phyloP scores from a whole-genome alignment of 2,888 invertebrate species.

The Cynaeus angustus region DNA sequence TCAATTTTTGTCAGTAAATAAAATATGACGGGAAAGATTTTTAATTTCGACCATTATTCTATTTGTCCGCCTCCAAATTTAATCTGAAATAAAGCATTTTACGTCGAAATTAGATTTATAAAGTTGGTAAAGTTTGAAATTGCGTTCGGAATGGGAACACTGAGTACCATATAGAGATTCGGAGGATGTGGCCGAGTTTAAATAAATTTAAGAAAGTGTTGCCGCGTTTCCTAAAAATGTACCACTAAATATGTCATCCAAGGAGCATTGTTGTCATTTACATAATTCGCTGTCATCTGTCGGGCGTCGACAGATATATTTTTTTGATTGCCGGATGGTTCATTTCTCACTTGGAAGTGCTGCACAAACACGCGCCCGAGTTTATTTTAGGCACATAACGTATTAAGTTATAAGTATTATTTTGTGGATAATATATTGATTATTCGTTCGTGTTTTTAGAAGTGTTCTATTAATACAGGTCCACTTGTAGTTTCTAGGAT shows the following conservation, averaged over 20 bases:
- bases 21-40: constrained; percentile 39
- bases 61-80: constrained; percentile 30
- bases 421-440: constrained; percentile 48
- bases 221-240: constrained; percentile 28
- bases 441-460: constrained; percentile 48
- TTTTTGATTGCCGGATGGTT: constrained; percentile 48
- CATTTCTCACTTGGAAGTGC: constrained; percentile 45
- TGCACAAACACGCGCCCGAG: constrained; percentile 34
- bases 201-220: constrained; percentile 35
- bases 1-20: constrained; percentile 46
- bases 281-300: constrained; percentile 44
- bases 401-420: constrained; percentile 44
- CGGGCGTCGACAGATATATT: constrained; percentile 45
- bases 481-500: constrained; percentile 46
- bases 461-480: constrained; percentile 53
- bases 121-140: constrained; percentile 43
- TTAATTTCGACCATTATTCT: constrained; percentile 39
- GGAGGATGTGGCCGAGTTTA: constrained; percentile 27
- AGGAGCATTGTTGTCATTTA: constrained; percentile 43
- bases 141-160: constrained; percentile 38
- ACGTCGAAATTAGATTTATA: constrained; percentile 41
- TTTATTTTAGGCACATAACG: constrained; percentile 44
- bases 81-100: constrained; percentile 40
- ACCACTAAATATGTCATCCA: constrained; percentile 44
- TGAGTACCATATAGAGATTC: constrained; percentile 23